Percentiles rank a stretch among this genome's conserved stretches.
phyloP scores from a whole-genome alignment of 2,888 invertebrate genomes.

The Leuctra nigra region DNA sequence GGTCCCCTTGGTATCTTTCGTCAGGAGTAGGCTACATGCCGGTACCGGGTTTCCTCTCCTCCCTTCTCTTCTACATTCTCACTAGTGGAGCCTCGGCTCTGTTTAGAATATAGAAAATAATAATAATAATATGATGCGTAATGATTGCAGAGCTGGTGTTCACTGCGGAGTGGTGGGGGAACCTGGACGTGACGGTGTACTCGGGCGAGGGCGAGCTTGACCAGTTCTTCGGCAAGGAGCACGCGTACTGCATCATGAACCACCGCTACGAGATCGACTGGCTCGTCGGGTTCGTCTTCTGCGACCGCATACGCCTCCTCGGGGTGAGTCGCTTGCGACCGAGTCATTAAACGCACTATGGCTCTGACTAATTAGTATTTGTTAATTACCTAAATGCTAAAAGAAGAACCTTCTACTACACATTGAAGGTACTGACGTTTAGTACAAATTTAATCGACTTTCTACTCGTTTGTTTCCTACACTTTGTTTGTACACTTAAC shows the following conservation, averaged over 20 bases:
- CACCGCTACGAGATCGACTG: conserved; percentile 95
- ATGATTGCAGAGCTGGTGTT: conserved; percentile 80
- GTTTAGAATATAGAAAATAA: conserved; percentile 7
- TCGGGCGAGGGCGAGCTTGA: conserved; percentile 71
- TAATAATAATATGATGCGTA: not conserved
- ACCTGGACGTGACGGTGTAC: conserved; percentile 62
- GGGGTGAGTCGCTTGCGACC: conserved; percentile 78
- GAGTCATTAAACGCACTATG: too few species aligned
- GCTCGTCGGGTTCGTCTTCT: conserved; percentile 89
- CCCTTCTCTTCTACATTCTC: too few species aligned
- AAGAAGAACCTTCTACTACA: too few species aligned
- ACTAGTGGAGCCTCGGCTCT: not conserved
- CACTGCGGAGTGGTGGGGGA: conserved; percentile 92
- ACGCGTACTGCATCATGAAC: conserved; percentile 87
- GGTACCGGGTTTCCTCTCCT: too few species aligned
- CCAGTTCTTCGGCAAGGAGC: conserved; percentile 79
- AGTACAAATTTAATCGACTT: too few species aligned
- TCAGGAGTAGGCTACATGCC: too few species aligned
- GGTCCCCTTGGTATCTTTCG: too few species aligned
- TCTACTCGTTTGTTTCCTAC: too few species aligned
- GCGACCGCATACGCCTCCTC: conserved; percentile 70
- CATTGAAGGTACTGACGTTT: too few species aligned
- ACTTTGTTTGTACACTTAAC: too few species aligned
- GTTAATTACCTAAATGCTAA: too few species aligned
- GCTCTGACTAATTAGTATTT: too few species aligned